These are phyloP conservation scores for Hemistola chrysoprasaria DNA, from an alignment of 2,888 invertebrate genomes.

Conservation along the genomic window DNA sequence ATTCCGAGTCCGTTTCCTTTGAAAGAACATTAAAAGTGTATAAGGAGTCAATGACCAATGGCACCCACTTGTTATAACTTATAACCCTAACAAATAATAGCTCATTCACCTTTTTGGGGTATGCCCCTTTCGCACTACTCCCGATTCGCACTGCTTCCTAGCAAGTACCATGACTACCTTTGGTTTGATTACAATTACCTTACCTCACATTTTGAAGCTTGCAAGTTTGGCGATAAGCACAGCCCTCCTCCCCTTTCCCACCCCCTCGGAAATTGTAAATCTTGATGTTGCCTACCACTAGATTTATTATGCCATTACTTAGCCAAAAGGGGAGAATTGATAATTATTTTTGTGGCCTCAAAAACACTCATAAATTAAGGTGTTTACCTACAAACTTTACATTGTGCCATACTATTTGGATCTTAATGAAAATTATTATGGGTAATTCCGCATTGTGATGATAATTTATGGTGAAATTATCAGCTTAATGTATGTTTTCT, in stretches of 20 bases:
- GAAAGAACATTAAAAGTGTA: too few species aligned
- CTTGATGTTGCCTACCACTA: slow-evolving; percentile 39
- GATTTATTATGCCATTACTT: slow-evolving; percentile 50
- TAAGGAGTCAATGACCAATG: too few species aligned
- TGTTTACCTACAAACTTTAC: slow-evolving; percentile 10
- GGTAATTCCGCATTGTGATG: background rate
- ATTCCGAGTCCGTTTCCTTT: too few species aligned
- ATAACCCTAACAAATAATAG: too few species aligned
- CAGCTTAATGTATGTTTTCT: too few species aligned
- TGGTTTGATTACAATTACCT: slow-evolving; percentile 6
- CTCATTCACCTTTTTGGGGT: too few species aligned
- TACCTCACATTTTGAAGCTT: slow-evolving; percentile 23
- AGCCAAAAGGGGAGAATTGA: slow-evolving; percentile 47
- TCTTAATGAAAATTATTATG: slow-evolving; percentile 10
- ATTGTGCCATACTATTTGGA: background rate
- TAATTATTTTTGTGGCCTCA: slow-evolving; percentile 42
- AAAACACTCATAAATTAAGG: slow-evolving; percentile 29
- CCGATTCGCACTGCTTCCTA: too few species aligned
- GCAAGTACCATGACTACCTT: too few species aligned
- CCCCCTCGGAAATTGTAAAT: slow-evolving; percentile 55
- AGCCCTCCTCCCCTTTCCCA: slow-evolving; percentile 19
- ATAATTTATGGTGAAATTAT: too few species aligned
- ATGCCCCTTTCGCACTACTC: too few species aligned
- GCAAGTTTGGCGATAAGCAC: slow-evolving; percentile 48
- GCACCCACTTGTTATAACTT: too few species aligned